A percentile compares a stretch with the other conserved stretches of the same genome.
Conservation (phyloP, 1,140 invertebrate genomes). For the Drosophila littoralis region DNA sequence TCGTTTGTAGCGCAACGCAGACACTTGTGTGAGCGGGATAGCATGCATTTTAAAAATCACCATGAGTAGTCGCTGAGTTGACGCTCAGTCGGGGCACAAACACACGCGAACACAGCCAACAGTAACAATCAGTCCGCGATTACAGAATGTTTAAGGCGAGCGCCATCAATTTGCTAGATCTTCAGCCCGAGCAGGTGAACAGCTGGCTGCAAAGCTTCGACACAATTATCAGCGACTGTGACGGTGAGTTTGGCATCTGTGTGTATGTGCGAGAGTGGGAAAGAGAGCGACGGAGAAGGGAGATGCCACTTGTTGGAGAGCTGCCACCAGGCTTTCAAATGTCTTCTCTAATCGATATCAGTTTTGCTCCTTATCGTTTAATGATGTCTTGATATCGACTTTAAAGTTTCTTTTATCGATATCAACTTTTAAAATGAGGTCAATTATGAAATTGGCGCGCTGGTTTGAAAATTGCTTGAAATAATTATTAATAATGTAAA, state of each 20-base stretch:
- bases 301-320: slow-evolving; percentile 3
- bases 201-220: slow-evolving; percentile 91
- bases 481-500: not conserved
- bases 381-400: too few species aligned
- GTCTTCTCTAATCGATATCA: not conserved
- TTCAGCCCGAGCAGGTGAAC: slow-evolving; percentile 85
- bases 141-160: slow-evolving; percentile 53
- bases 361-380: not conserved
- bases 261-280: slow-evolving; percentile 1
- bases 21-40: slow-evolving; percentile 29
- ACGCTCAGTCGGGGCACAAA: slow-evolving; percentile 54
- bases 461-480: slow-evolving; percentile 9
- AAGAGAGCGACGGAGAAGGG: slow-evolving; percentile 4
- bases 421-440: too few species aligned
- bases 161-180: slow-evolving; percentile 65
- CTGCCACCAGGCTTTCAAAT: not conserved
- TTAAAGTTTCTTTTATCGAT: too few species aligned
- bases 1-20: slow-evolving; percentile 21
- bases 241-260: slow-evolving; percentile 87
- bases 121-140: slow-evolving; percentile 28
- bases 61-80: slow-evolving; percentile 44
- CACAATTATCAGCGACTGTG: slow-evolving; percentile 92
- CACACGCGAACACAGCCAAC: slow-evolving; percentile 36
- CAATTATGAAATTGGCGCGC: too few species aligned
- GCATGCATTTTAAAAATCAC: slow-evolving; percentile 35